A percentile compares a stretch with the other conserved stretches of the same genome.
These are phyloP conservation scores for Aselliscus stoliczkanus DNA, from an alignment of 2,797 vertebrate species.

Conservation along the genomic window DNA sequence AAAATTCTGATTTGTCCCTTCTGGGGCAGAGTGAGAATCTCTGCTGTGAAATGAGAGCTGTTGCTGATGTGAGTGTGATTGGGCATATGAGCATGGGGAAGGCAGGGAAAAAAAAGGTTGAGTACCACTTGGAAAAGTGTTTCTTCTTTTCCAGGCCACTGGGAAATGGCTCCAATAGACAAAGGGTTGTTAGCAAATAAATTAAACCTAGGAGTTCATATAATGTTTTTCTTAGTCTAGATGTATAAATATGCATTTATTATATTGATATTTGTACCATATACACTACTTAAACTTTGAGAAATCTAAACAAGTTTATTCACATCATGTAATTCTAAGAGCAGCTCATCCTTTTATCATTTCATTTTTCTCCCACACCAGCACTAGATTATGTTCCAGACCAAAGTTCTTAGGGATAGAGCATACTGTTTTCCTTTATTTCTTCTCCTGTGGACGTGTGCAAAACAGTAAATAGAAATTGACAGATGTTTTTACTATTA, in stretches of 20 bases:
- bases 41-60: neutral
- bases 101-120: neutral
- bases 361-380: neutral
- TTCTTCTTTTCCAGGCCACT: neutral
- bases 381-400: neutral
- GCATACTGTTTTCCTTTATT: neutral
- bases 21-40: neutral
- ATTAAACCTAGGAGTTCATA: neutral
- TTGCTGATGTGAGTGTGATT: neutral
- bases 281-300: neutral
- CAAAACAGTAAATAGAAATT: slow-evolving; percentile 30
- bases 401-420: neutral
- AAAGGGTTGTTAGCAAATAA: neutral
- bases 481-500: slow-evolving; percentile 27
- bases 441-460: neutral
- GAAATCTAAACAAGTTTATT: slow-evolving; percentile 25
- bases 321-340: neutral
- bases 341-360: neutral
- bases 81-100: neutral
- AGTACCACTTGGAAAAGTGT: neutral
- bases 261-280: neutral
- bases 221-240: neutral
- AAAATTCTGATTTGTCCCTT: neutral
- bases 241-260: neutral
- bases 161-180: neutral